Evolutionary conservation across 1,140 invertebrate species (phyloP).

Genomic region (Brachionus rubens): DNA sequence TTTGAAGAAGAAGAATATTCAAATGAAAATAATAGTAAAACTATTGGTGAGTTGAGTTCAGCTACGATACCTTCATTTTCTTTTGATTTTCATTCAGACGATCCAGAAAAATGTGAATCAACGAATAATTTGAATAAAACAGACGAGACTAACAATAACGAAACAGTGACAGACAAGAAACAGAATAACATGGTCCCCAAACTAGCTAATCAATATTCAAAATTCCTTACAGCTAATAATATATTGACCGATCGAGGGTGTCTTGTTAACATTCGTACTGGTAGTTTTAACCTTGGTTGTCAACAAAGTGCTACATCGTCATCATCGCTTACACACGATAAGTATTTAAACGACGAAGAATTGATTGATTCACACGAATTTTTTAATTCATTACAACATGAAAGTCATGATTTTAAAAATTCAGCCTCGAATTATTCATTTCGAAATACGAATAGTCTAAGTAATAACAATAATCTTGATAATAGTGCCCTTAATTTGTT

Average conservation of each 20-base stretch:
- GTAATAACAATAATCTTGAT: background rate
- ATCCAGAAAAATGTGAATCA: slow-evolving; percentile 6
- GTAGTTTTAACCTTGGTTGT: slow-evolving; percentile 19
- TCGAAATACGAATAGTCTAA: background rate
- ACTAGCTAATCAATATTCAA: background rate
- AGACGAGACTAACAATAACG: background rate
- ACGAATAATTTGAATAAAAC: background rate
- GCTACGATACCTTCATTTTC: background rate
- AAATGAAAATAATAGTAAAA: background rate
- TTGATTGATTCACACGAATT: slow-evolving; percentile 21
- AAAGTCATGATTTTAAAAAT: background rate
- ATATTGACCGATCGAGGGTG: slow-evolving; percentile 19
- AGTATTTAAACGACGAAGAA: slow-evolving; percentile 14
- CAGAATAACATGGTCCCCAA: background rate
- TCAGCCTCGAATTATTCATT: slow-evolving; percentile 16
- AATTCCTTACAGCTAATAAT: slow-evolving; percentile 32
- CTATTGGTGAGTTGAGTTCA: background rate
- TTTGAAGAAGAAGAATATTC: slow-evolving; percentile 12
- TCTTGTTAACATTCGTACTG: slow-evolving; percentile 9
- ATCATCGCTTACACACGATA: background rate
- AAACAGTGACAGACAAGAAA: background rate
- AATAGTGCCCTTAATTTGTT: background rate
- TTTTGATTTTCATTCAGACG: slow-evolving; percentile 5
- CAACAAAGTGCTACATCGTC: slow-evolving; percentile 9
- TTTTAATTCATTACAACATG: slow-evolving; percentile 15